Base-by-base conservation (phyloP, 2,888 invertebrate species). In the Eurytoma californica region DNA sequence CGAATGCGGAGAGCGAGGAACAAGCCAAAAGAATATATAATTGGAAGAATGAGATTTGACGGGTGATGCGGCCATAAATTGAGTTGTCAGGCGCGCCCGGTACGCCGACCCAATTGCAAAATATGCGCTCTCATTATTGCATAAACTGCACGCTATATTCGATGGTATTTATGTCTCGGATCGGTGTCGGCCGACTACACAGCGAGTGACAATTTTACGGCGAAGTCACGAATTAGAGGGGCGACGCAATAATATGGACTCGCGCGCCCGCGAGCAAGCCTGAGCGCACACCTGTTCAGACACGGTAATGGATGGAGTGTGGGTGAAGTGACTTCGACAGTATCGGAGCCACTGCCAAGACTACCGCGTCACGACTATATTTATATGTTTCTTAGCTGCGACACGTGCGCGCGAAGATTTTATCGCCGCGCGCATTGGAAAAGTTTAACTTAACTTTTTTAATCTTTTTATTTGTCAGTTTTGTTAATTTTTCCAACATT, bases 241-340 rank as follows among this genome's bases (percentile, higher is more conserved):
- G 18, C 70, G 4, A 14, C n/a, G 70, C 85, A 84, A 84, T 86
- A 86, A 86, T 86, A 86, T 12, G 18, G 18, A 4, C 47, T 65
- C 18, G 18, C 3, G 51, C 67, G 67, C 39, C n/a, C n/a, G n/a
- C n/a, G n/a, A n/a, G 24, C 24, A 24, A 24, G 39, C 39, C 39
- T 3, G 3, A 39, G 77, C 85, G 84, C 86, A 86, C 88, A 88
- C 88, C 87, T 88, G 88, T 88, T 88, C 83, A 80, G 75, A 74
- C 72, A 80, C 84, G 70, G 82, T 88, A 86, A 89, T 86, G 84
- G 86, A 88, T 87, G 86, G 83, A 84, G 85, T 83, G 87, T 85
- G 86, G 86, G 87, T 86, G 87, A 84, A 83, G 83, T 85, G 82
- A 82, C 83, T 83, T 80, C 57, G 65, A 73, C 57, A 73, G 65